phyloP scores from a whole-genome alignment of 2,888 invertebrate species.

The Pyrrhosoma nymphula region DNA sequence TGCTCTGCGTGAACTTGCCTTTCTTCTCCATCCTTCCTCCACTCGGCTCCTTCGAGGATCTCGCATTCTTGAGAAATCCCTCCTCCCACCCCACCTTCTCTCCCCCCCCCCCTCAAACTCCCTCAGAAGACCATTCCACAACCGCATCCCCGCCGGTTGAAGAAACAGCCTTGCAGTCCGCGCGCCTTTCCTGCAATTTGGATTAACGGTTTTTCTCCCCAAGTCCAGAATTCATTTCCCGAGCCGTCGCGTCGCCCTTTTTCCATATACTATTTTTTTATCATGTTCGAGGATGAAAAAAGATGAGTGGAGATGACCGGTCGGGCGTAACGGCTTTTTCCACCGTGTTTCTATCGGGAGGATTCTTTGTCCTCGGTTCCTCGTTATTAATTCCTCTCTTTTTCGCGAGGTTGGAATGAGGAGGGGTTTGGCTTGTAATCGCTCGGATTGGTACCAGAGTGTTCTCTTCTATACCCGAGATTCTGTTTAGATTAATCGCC shows the following conservation, averaged over 20 bases:
- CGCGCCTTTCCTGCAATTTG: conserved; percentile 55
- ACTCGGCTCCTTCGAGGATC: background rate
- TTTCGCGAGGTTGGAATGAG: background rate
- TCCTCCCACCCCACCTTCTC: no score
- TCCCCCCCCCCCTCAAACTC: background rate
- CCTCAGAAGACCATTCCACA: background rate
- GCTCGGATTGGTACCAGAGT: background rate
- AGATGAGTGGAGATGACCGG: background rate
- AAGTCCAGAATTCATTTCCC: conserved; percentile 48
- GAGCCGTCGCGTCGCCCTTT: conserved; percentile 33
- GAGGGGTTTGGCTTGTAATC: background rate
- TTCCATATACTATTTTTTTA: background rate
- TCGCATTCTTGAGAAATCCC: background rate
- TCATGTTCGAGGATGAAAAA: background rate
- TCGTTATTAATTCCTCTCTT: conserved; percentile 18
- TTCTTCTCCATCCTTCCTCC: background rate
- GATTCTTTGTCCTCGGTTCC: background rate
- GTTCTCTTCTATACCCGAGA: no score
- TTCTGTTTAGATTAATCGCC: no score
- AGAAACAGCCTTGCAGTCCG: conserved; percentile 4
- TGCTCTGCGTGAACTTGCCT: no score
- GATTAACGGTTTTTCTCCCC: conserved; percentile 51
- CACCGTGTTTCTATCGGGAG: background rate
- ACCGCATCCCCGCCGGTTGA: background rate
- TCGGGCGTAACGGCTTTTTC: conserved; percentile 60